Evolutionary conservation across 2,888 invertebrate species (phyloP).

Genomic region (Tenthredo amoena): DNA sequence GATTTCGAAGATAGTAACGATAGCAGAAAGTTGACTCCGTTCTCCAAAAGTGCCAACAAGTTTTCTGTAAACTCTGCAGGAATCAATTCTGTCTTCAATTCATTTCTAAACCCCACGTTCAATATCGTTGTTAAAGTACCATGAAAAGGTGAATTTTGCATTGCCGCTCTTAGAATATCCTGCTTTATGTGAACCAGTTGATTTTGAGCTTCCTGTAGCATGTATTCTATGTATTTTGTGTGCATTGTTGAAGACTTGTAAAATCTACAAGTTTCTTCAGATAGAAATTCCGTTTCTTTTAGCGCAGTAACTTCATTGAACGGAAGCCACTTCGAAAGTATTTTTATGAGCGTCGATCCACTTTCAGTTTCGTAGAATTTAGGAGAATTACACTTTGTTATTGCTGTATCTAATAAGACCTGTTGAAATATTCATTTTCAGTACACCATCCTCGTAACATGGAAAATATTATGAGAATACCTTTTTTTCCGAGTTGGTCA

Average conservation of each 20-base stretch:
- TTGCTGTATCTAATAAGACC: slow-evolving; percentile 76
- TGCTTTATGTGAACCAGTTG: slow-evolving; percentile 72
- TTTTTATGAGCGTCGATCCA: slow-evolving; percentile 81
- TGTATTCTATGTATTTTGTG: slow-evolving; percentile 59
- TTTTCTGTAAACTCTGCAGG: slow-evolving; percentile 58
- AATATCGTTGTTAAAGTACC: slow-evolving; percentile 73
- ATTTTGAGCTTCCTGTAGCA: slow-evolving; percentile 68
- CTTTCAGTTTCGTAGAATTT: slow-evolving; percentile 83
- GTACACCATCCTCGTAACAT: background rate
- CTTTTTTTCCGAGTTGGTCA: slow-evolving; percentile 60
- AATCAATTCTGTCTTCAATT: slow-evolving; percentile 57
- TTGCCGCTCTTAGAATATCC: slow-evolving; percentile 76
- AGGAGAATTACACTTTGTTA: slow-evolving; percentile 80
- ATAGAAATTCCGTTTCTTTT: background rate
- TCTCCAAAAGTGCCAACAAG: slow-evolving; percentile 64
- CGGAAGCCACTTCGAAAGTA: slow-evolving; percentile 76
- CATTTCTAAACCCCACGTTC: slow-evolving; percentile 61
- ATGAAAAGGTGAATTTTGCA: slow-evolving; percentile 75
- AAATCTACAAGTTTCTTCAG: slow-evolving; percentile 64
- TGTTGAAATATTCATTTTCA: slow-evolving; percentile 57
- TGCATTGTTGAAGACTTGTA: slow-evolving; percentile 41
- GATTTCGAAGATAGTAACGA: slow-evolving; percentile 66
- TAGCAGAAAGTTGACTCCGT: slow-evolving; percentile 68
- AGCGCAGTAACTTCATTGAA: slow-evolving; percentile 31
- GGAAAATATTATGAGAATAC: slow-evolving; percentile 56